Conservation (phyloP, 2,113 vertebrate genomes). For the Spea multiplicata region DNA sequence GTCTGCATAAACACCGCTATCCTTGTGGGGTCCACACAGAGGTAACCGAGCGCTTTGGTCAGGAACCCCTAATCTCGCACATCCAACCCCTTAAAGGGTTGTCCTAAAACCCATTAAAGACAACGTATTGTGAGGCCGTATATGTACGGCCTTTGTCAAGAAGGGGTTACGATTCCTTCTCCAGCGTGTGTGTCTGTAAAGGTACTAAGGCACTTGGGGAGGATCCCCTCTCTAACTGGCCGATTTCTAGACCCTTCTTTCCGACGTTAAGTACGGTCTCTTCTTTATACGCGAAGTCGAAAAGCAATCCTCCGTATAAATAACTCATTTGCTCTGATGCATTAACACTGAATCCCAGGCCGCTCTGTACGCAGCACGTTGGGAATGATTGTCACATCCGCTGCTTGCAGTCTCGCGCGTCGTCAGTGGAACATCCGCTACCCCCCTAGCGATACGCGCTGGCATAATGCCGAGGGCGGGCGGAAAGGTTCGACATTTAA, state of each 20-base stretch:
- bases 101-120: no score
- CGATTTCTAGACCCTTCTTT: neutral
- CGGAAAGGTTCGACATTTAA: constrained; percentile 44
- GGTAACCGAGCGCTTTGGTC: neutral
- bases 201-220: constrained; percentile 32
- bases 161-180: no score
- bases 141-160: no score
- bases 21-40: neutral
- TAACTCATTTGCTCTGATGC: constrained; percentile 24
- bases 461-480: neutral
- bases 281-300: neutral
- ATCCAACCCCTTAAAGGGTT: neutral
- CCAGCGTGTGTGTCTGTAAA: constrained; percentile 6
- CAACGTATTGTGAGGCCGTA: no score
- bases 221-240: neutral
- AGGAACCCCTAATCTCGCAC: neutral
- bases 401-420: neutral
- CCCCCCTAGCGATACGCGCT: neutral
- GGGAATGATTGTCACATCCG: constrained; percentile 31
- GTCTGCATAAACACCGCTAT: neutral
- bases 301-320: constrained; percentile 8
- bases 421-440: neutral
- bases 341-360: constrained; percentile 35
- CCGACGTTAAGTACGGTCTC: neutral
- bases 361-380: constrained; percentile 22